Conservation (phyloP, 2,113 vertebrate genomes). For the Datnioides undecimradiatus region DNA sequence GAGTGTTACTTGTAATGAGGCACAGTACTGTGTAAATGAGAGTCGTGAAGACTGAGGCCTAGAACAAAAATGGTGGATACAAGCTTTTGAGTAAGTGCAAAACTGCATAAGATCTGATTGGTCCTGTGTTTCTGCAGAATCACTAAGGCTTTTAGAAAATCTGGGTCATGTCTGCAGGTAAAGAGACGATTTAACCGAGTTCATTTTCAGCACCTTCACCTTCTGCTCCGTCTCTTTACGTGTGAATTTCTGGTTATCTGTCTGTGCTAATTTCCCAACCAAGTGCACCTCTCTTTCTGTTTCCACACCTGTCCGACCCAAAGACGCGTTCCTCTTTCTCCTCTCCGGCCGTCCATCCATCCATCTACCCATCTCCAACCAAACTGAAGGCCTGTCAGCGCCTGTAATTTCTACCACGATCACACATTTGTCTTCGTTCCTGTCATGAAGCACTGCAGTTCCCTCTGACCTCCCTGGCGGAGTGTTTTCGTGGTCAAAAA, state of each 20-base stretch:
- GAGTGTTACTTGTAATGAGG: neutral
- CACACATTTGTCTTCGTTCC: slow-evolving; percentile 55
- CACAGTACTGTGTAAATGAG: neutral
- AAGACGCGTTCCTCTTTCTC: slow-evolving; percentile 26
- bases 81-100: neutral
- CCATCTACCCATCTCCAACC: slow-evolving; percentile 41
- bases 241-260: neutral
- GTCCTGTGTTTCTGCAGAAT: neutral
- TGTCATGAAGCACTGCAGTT: slow-evolving; percentile 13
- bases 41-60: neutral
- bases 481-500: slow-evolving; percentile 25
- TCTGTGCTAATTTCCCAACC: neutral
- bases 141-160: neutral
- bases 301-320: slow-evolving; percentile 38
- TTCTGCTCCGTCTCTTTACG: neutral
- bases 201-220: slow-evolving; percentile 1
- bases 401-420: slow-evolving; percentile 54
- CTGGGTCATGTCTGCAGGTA: slow-evolving; percentile 25
- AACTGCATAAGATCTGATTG: neutral
- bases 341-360: slow-evolving; percentile 41
- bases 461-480: slow-evolving; percentile 20
- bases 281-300: slow-evolving; percentile 4
- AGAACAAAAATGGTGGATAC: neutral
- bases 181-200: neutral
- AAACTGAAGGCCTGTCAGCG: slow-evolving; percentile 68